Evolutionary conservation across 2,113 vertebrate species (phyloP).

Genomic region (Morone saxatilis): DNA sequence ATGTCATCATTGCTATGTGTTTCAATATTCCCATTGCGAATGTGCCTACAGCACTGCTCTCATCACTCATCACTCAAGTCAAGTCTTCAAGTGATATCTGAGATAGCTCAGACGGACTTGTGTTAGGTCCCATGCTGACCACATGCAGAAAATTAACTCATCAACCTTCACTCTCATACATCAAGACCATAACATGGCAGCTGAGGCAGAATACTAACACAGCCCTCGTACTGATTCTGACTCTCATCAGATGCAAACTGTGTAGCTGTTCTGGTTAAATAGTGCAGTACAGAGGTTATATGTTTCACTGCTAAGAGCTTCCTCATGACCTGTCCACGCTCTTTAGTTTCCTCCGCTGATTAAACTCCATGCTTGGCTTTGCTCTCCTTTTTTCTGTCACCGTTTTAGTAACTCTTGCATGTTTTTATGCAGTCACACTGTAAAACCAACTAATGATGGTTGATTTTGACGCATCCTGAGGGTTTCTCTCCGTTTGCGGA

Average conservation of each 20-base stretch:
- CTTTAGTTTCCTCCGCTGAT: constrained; percentile 16
- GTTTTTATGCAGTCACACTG: not conserved
- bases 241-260: not conserved
- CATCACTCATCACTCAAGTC: not conserved
- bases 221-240: not conserved
- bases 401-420: constrained; percentile 14
- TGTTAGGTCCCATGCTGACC: not conserved
- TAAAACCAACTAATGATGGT: not conserved
- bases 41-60: not conserved
- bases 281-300: not conserved
- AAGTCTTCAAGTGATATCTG: not conserved
- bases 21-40: not conserved
- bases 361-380: constrained; percentile 15
- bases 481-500: not conserved
- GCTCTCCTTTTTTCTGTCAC: not conserved
- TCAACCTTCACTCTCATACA: not conserved
- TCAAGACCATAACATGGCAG: too few species aligned
- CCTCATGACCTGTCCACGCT: not conserved
- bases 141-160: constrained; percentile 17
- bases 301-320: not conserved
- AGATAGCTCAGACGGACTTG: not conserved
- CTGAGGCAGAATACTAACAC: not conserved
- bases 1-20: not conserved
- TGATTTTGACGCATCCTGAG: not conserved
- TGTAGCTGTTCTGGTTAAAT: not conserved